Conservation (phyloP, 2,113 vertebrate species). For the Pantherophis guttatus region DNA sequence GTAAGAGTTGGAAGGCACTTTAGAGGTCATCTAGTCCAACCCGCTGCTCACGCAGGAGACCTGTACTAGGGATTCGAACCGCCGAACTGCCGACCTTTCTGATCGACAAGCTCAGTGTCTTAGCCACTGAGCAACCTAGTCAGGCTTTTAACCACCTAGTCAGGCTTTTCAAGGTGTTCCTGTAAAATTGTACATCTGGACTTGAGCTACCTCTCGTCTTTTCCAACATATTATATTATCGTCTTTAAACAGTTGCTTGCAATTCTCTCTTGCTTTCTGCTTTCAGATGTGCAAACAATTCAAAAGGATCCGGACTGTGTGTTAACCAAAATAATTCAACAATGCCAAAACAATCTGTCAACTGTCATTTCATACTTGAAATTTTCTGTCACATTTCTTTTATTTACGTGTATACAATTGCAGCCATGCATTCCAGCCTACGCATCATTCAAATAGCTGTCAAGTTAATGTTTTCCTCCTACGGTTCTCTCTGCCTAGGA, state of each 20-base stretch:
- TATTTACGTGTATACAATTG: neutral
- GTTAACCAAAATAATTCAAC: constrained; percentile 6
- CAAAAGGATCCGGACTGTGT: fast-evolving
- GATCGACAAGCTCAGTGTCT: too few relatives aligned
- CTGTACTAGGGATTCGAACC: too few relatives aligned
- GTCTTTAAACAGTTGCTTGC: neutral
- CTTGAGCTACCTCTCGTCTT: neutral
- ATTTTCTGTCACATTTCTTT: neutral
- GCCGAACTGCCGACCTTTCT: too few relatives aligned
- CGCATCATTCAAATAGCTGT: neutral
- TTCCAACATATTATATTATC: neutral
- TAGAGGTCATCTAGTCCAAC: too few relatives aligned
- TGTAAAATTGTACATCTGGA: neutral
- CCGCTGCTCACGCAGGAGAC: too few relatives aligned
- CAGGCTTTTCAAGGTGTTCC: neutral
- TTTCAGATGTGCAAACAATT: neutral
- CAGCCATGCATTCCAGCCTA: neutral
- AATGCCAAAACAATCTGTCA: neutral
- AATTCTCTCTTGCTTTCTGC: neutral
- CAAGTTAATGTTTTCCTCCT: neutral
- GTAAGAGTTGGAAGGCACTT: too few relatives aligned
- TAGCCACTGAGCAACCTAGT: too few relatives aligned
- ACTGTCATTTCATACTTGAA: neutral
- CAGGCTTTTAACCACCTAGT: too few relatives aligned
- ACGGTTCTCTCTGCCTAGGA: neutral